phyloP scores from a whole-genome alignment of 92 coral and sea anemone species.

The Pocillopora meandrina region DNA sequence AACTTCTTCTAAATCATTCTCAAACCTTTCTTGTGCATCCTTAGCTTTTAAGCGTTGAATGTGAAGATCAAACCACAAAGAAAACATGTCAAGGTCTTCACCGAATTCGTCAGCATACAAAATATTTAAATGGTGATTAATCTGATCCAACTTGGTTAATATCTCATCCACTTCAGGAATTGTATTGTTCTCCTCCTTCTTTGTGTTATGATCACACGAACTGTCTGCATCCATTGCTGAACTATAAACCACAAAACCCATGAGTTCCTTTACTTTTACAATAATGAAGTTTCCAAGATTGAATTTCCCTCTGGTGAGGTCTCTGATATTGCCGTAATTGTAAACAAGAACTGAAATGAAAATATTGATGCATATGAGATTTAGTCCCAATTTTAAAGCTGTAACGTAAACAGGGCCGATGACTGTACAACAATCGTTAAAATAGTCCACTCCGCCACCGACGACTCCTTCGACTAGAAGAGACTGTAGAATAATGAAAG shows the following conservation, averaged over 20 bases:
- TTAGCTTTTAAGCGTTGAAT: background rate
- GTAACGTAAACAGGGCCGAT: slow-evolving; percentile 7
- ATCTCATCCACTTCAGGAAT: background rate
- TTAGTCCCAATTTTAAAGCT: slow-evolving; percentile 1
- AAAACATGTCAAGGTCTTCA: slow-evolving; percentile 4
- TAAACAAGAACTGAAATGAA: slow-evolving; percentile 2
- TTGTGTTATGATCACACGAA: background rate
- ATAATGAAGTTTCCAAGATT: slow-evolving; percentile 21
- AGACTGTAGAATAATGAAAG: slow-evolving; percentile 10
- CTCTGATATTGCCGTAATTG: slow-evolving; percentile 1
- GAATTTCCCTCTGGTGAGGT: slow-evolving; percentile 15
- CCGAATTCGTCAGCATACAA: slow-evolving; percentile 24
- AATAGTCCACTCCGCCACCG: background rate
- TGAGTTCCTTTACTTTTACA: slow-evolving; percentile 13
- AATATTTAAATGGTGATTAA: slow-evolving; percentile 8
- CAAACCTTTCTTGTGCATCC: background rate
- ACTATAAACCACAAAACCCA: background rate
- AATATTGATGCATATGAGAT: background rate
- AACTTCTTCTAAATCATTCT: background rate
- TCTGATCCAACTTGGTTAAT: background rate
- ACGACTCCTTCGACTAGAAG: slow-evolving; percentile 6
- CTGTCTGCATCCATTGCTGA: background rate
- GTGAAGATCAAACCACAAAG: slow-evolving; percentile 22
- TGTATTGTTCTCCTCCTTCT: background rate
- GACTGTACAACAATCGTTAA: slow-evolving; percentile 21